phyloP scores from a whole-genome alignment of 1,140 invertebrate genomes.

The Coenobita brevimanus region DNA sequence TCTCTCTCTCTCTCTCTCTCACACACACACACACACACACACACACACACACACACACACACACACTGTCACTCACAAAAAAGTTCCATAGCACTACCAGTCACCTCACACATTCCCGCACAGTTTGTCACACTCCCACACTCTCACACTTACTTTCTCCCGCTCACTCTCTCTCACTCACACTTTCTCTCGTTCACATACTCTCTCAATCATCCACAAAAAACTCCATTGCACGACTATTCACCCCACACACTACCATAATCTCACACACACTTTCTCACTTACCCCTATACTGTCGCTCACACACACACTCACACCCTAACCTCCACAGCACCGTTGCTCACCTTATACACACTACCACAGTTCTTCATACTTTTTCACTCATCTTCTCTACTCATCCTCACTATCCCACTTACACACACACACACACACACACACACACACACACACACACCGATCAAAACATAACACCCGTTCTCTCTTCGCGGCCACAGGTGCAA shows the following conservation, averaged over 20 bases:
- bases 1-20: background rate
- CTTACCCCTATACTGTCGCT: no score
- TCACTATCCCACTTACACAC: background rate
- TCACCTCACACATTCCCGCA: background rate
- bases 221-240: no score
- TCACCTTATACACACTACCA: background rate
- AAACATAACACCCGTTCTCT: no score
- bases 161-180: no score
- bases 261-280: no score
- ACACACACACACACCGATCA: no score
- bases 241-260: no score
- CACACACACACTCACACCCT: no score
- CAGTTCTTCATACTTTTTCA: background rate
- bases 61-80: background rate
- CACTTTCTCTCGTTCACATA: no score
- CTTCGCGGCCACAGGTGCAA: background rate
- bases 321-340: background rate
- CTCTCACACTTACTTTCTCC: no score
- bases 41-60: background rate
- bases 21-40: background rate
- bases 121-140: no score
- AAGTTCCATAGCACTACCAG: background rate
- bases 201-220: no score
- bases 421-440: constrained; percentile 1
- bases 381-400: background rate